phyloP scores from a whole-genome alignment of 2,888 invertebrate species.

The Hipparchia sbordonii region DNA sequence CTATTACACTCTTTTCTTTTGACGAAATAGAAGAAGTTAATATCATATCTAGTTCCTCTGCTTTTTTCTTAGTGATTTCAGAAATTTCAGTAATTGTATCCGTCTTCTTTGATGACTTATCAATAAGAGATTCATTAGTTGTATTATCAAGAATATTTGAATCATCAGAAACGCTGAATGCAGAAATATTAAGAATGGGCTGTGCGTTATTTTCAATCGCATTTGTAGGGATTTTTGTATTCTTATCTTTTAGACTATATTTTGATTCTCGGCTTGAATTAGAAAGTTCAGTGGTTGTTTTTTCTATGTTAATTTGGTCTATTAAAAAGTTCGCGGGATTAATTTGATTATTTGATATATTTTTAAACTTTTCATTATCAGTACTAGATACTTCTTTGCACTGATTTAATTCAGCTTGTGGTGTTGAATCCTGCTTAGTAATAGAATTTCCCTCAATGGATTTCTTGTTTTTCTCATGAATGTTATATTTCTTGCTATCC shows the following conservation, averaged over 20 bases:
- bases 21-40: slow-evolving; percentile 33
- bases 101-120: neutral
- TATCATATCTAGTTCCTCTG: slow-evolving; percentile 37
- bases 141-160: slow-evolving; percentile 40
- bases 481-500: neutral
- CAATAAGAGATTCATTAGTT: neutral
- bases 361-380: neutral
- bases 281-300: neutral
- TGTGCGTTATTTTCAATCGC: slow-evolving; percentile 24
- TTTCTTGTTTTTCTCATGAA: neutral
- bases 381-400: neutral
- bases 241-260: slow-evolving; percentile 16
- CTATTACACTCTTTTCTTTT: slow-evolving; percentile 11
- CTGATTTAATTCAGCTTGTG: neutral
- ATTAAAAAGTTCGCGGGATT: neutral
- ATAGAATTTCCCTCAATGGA: neutral
- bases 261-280: neutral
- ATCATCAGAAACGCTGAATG: slow-evolving; percentile 37
- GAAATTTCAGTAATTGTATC: neutral
- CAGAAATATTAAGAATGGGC: slow-evolving; percentile 38
- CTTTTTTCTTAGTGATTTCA: slow-evolving; percentile 37
- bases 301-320: neutral
- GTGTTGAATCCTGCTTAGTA: neutral
- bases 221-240: slow-evolving; percentile 18
- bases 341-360: neutral